Base-by-base conservation (phyloP, 2,113 vertebrate species). In the Tautogolabrus adspersus region DNA sequence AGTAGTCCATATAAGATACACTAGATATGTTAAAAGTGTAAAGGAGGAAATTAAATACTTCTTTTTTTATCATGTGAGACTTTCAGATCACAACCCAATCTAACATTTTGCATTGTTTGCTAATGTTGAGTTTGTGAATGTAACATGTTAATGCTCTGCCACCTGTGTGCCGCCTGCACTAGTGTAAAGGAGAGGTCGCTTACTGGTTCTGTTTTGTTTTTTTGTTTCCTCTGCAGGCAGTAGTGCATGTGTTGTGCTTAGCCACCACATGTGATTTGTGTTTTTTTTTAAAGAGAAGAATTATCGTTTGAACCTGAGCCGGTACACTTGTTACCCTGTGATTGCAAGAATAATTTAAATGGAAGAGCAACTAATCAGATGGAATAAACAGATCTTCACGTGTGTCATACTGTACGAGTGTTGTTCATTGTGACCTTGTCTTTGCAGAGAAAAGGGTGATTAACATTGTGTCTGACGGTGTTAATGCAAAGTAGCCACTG, bases 341-440 rank as follows among this genome's bases (percentile, higher is more conserved):
- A 74, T 75, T 80, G 49, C 10, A 72, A 77, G 15, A 62, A 8
- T 52, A 18, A 58, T 8, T 76, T 44, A 82, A 77, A 77, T 73
- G 51, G 42, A 61, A 21, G 15, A 16, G 16, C 7, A 5, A 38
- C 37, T 75, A 72, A 80, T 75, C 16, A 1, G 40, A 79, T 77
- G 2, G 72, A 83, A 78, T 89, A 87, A 89, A 86, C 16, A 19
- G 11, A 49, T 40, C 46, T 63, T 78, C 21, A 54, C 61, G 38
- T 69, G 55, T n/a, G 26, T 69, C 23, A 2, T 15, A 8, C 10
- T 42, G 38, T 56, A 37, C 63, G 3, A 34, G 61, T 37, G 6
- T 19, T 49, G 18, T 40, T 57, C 37, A 52, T 61, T 79, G 52
- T 75, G 55, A 74, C 22, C 46, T 59, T 58, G 42, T 72, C 21